A percentile compares a stretch with the other conserved stretches of the same genome.
These are phyloP conservation scores for Etheostoma cragini DNA, from an alignment of 2,113 vertebrate genomes.

Conservation along the genomic window DNA sequence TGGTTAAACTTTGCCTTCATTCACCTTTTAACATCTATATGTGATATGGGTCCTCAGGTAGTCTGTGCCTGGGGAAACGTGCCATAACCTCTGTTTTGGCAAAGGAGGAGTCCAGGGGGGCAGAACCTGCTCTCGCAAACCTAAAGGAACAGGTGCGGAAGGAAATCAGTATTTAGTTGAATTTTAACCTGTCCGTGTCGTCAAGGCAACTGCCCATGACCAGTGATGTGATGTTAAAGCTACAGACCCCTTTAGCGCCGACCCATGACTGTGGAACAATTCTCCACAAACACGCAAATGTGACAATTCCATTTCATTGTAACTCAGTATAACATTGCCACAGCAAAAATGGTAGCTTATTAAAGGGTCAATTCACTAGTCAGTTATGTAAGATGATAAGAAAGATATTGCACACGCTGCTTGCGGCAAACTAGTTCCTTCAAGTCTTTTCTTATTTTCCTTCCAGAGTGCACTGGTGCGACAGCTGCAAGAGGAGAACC, in stretches of 20 bases:
- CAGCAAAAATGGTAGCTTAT: background rate
- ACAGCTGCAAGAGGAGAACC: conserved; percentile 63
- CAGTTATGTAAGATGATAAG: background rate
- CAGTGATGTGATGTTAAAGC: background rate
- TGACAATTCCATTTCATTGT: background rate
- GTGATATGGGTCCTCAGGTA: conserved; percentile 61
- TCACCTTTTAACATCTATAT: conserved; percentile 11
- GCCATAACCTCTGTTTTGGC: conserved; percentile 40
- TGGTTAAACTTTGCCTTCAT: background rate
- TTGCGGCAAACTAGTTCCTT: background rate
- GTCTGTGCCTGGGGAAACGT: conserved; percentile 45
- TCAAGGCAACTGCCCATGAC: background rate
- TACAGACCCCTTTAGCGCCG: background rate
- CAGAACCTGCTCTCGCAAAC: conserved; percentile 61
- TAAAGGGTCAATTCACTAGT: background rate
- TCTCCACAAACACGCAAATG: background rate
- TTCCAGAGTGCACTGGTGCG: conserved; percentile 68
- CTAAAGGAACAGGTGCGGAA: conserved; percentile 83
- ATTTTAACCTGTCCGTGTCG: background rate
- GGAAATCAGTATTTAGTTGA: background rate
- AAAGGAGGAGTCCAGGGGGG: conserved; percentile 69
- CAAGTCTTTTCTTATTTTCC: background rate
- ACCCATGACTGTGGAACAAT: background rate
- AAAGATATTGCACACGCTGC: background rate
- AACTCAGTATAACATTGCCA: background rate